Conservation (phyloP, 2,888 invertebrate genomes). For the Lithosia quadra region DNA sequence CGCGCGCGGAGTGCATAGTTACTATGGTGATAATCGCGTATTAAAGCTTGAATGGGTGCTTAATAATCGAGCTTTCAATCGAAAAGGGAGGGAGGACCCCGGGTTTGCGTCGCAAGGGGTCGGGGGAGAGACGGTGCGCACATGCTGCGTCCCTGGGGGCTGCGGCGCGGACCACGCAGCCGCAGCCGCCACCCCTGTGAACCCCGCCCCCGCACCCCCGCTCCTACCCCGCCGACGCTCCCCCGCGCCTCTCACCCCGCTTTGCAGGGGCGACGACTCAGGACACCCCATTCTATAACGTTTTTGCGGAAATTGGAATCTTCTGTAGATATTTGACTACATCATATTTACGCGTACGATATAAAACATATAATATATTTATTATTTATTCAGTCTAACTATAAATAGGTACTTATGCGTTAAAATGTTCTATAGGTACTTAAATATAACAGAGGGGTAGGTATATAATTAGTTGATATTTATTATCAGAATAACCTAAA, state of each 20-base stretch:
- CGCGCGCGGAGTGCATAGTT: slow-evolving; percentile 48
- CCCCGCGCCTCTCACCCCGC: slow-evolving; percentile 63
- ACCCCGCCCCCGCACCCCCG: slow-evolving; percentile 36
- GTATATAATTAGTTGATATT: slow-evolving; percentile 17
- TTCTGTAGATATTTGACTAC: slow-evolving; percentile 64
- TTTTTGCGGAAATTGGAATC: slow-evolving; percentile 83
- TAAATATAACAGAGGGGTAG: not conserved
- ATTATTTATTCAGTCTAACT: not conserved
- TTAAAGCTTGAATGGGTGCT: slow-evolving; percentile 77
- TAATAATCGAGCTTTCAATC: slow-evolving; percentile 73
- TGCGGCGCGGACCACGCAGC: slow-evolving; percentile 65
- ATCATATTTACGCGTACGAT: slow-evolving; percentile 45
- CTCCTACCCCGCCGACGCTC: slow-evolving; percentile 53
- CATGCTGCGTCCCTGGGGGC: slow-evolving; percentile 69
- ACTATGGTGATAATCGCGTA: slow-evolving; percentile 70
- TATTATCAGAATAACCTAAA: slow-evolving; percentile 31
- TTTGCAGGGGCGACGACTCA: slow-evolving; percentile 71
- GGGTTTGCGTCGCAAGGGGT: slow-evolving; percentile 50
- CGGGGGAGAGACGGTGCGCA: slow-evolving; percentile 59
- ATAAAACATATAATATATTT: slow-evolving; percentile 3
- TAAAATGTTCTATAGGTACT: not conserved
- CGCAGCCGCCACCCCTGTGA: slow-evolving; percentile 65
- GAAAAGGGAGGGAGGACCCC: slow-evolving; percentile 56
- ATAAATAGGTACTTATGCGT: not conserved
- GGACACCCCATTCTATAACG: slow-evolving; percentile 71